Conservation (phyloP, 2,888 invertebrate genomes). For the Malthinus flaveolus region DNA sequence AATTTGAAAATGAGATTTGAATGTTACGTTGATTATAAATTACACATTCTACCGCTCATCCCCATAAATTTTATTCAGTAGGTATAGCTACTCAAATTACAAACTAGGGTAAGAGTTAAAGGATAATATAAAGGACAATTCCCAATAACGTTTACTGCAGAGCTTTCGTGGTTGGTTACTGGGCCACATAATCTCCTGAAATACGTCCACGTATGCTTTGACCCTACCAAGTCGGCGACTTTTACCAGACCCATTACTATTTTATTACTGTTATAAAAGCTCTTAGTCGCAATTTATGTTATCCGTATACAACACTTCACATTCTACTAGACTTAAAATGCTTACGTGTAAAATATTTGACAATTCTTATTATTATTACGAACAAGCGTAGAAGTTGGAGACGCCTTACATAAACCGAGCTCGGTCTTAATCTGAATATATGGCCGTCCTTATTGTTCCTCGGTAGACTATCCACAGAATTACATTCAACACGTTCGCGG, state of each 20-base stretch:
- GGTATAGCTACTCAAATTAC: slow-evolving; percentile 27
- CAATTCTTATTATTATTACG: slow-evolving; percentile 54
- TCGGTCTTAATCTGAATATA: slow-evolving; percentile 54
- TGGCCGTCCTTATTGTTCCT: slow-evolving; percentile 52
- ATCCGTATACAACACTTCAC: slow-evolving; percentile 47
- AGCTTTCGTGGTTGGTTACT: slow-evolving; percentile 28
- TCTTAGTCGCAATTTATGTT: slow-evolving; percentile 52
- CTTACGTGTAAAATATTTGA: slow-evolving; percentile 53
- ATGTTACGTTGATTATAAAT: slow-evolving; percentile 28
- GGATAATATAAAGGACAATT: slow-evolving; percentile 21
- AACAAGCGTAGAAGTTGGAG: slow-evolving; percentile 44
- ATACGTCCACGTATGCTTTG: slow-evolving; percentile 39
- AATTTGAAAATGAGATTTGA: slow-evolving; percentile 26
- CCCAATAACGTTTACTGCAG: slow-evolving; percentile 29
- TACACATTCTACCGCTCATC: slow-evolving; percentile 18
- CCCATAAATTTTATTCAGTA: slow-evolving; percentile 19
- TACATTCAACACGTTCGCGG: slow-evolving; percentile 37
- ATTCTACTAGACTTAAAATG: slow-evolving; percentile 48
- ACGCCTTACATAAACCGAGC: slow-evolving; percentile 48
- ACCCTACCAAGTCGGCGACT: slow-evolving; percentile 41
- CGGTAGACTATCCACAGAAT: slow-evolving; percentile 27
- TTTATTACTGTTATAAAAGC: slow-evolving; percentile 52
- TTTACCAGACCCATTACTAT: slow-evolving; percentile 49
- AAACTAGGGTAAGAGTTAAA: slow-evolving; percentile 23
- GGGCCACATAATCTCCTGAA: slow-evolving; percentile 37